Evolutionary conservation across 2,113 vertebrate species (phyloP).

Genomic region (Actenoides hombroni): DNA sequence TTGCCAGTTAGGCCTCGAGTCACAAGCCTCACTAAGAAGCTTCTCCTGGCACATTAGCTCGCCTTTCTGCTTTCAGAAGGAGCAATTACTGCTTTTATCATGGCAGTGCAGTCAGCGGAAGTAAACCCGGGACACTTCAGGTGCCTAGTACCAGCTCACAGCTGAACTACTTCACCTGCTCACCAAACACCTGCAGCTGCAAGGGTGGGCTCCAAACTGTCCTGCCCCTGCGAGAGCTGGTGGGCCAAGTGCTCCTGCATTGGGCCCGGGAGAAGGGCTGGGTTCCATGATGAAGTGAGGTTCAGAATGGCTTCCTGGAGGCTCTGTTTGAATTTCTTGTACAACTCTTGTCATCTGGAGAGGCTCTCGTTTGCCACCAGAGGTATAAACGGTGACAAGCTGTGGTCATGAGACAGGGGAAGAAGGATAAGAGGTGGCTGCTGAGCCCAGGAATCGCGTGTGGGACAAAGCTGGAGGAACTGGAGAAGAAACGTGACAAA

Average conservation of each 20-base stretch:
- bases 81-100: not conserved
- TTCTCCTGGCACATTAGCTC: not conserved
- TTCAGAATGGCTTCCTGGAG: too few relatives aligned
- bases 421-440: not conserved
- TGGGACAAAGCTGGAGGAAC: not conserved
- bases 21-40: not conserved
- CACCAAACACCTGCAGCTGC: not conserved
- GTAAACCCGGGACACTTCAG: not conserved
- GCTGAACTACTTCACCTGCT: not conserved
- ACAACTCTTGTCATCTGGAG: not conserved
- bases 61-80: not conserved
- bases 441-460: accelerated
- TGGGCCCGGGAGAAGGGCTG: too few relatives aligned
- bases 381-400: not conserved
- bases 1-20: slow-evolving; percentile 25
- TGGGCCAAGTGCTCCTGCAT: accelerated
- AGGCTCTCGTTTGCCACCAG: accelerated
- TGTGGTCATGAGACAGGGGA: accelerated
- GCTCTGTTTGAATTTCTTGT: accelerated
- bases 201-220: not conserved
- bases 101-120: not conserved
- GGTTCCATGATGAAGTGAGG: accelerated
- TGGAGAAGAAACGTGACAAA: not conserved
- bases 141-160: not conserved
- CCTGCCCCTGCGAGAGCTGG: accelerated